These are phyloP conservation scores for Synchiropus splendidus DNA, from an alignment of 2,113 vertebrate species.

Conservation along the genomic window DNA sequence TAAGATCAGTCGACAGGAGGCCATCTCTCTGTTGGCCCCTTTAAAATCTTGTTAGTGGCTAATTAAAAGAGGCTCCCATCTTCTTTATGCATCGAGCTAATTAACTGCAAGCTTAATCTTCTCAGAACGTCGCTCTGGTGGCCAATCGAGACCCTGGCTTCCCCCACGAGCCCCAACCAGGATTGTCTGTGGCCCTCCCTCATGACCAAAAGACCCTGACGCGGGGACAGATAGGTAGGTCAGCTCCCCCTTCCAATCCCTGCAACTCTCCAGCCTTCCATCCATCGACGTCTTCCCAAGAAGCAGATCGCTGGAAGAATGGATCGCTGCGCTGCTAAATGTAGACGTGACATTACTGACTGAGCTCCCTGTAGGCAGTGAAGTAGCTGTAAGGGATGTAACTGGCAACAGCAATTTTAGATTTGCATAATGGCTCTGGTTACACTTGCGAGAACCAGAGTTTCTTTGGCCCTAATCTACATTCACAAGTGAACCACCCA, in stretches of 20 bases:
- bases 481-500: not conserved
- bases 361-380: conserved; percentile 15
- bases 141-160: conserved; percentile 47
- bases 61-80: conserved; percentile 66
- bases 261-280: conserved; percentile 17
- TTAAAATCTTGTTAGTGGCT: conserved; percentile 70
- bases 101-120: conserved; percentile 64
- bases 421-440: conserved; percentile 32
- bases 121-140: conserved; percentile 52
- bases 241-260: conserved; percentile 19
- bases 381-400: conserved; percentile 19
- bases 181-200: conserved; percentile 53
- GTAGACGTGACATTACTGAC: conserved; percentile 38
- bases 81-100: conserved; percentile 62
- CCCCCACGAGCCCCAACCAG: conserved; percentile 42
- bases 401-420: conserved; percentile 24
- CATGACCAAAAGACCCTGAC: conserved; percentile 47
- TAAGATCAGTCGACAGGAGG: conserved; percentile 45
- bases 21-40: conserved; percentile 61
- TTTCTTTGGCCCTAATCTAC: conserved; percentile 12
- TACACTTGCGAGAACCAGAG: conserved; percentile 19
- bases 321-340: conserved; percentile 34
- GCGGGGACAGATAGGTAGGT: conserved; percentile 52
- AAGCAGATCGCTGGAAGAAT: conserved; percentile 26
- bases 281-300: conserved; percentile 34